Percentiles rank a stretch among this genome's conserved stretches.
phyloP scores from a whole-genome alignment of 2,113 vertebrate species.

The Rhinogobius similis region DNA sequence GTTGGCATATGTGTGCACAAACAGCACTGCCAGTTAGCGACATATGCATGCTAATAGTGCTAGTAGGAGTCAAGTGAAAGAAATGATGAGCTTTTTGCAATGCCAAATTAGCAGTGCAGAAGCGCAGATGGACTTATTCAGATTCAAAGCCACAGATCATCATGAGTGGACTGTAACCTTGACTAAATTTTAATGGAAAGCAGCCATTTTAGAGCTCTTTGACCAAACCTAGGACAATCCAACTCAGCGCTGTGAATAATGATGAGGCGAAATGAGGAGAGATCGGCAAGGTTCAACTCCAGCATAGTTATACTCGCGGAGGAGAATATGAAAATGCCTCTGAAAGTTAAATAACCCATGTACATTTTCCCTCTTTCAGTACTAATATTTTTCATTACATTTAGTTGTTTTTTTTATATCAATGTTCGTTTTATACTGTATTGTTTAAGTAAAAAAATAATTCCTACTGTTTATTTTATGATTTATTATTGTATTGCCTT shows the following conservation, averaged over 20 bases:
- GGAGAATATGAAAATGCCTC: neutral
- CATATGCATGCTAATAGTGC: constrained; percentile 46
- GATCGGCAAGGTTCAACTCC: constrained; percentile 6
- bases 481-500: neutral
- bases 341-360: neutral
- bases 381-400: neutral
- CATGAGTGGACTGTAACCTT: constrained; percentile 7
- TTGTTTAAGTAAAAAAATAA: too few species aligned
- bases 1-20: constrained; percentile 21
- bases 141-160: constrained; percentile 12
- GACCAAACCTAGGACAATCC: constrained; percentile 23
- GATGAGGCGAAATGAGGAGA: constrained; percentile 16
- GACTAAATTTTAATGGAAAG: constrained; percentile 24
- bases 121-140: constrained; percentile 16
- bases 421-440: too few species aligned
- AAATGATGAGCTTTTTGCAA: constrained; percentile 15
- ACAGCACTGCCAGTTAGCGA: constrained; percentile 25
- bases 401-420: neutral
- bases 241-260: constrained; percentile 26
- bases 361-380: neutral
- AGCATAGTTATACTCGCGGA: neutral
- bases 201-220: constrained; percentile 24
- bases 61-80: constrained; percentile 26
- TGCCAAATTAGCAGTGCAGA: constrained; percentile 36
- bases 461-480: neutral